Base-by-base conservation (phyloP, 2,113 vertebrate species). In the Vulpes ferrilata region DNA sequence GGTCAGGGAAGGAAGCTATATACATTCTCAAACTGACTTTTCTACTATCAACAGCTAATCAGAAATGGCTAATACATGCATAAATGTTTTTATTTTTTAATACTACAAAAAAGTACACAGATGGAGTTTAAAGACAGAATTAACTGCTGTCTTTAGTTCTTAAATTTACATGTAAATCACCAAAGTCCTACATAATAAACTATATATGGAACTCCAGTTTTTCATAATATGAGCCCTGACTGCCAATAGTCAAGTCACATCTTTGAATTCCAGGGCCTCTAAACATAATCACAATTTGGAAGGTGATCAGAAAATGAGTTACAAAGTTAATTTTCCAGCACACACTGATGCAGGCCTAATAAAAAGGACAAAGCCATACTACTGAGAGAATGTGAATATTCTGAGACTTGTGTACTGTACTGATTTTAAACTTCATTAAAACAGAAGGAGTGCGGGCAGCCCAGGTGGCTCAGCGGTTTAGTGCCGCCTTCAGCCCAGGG, bases 81-180 rank as follows among this genome's bases (percentile, higher is more conserved):
- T 23, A 91, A 71, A 51, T 0, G 27, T 25, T 90, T 81, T 81
- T 53, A n/a, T 65, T n/a, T 91, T 92, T 81, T 65, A 53, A 80
- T 91, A 92, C 32, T 69, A 51, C 2, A 43, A 86, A 88, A 88
- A 78, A 8, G 6, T 86, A 62, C 74, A 32, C 27, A 89, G 76
- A 73, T 43, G 43, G 60, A 71, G 8, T 71, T 35, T 19, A 71
- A 71, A 71, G n/a, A 69, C 32, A 79, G 9, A 79, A 79, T 19
- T 32, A 19, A 83, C 38, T 16, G 84, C 17, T 25, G 80, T 32
- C 43, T 84, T 94, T 94, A 71, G n/a, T 92, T 82, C 55, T 64
- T 78, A 96, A 76, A 87, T 83, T 80, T 93, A 88, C 88, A 89
- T n/a, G 88, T 15, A 73, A 51, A 90, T 32, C 5, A 85, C 9